phyloP scores from a whole-genome alignment of 2,888 invertebrate genomes.

The Ichneumoninae sp. region DNA sequence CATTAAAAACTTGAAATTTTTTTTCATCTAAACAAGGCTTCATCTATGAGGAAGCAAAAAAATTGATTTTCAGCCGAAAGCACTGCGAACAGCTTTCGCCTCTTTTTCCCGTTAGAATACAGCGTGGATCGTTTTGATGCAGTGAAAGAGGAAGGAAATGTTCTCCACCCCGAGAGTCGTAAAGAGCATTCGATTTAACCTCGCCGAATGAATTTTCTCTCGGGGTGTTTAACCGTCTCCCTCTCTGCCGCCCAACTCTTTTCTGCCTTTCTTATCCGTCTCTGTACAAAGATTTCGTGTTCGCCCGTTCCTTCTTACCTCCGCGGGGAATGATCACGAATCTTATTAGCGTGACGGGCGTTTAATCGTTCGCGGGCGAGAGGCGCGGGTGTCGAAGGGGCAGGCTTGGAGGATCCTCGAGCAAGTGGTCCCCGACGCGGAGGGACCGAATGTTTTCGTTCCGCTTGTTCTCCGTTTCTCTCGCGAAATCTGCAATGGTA shows the following conservation, averaged over 20 bases:
- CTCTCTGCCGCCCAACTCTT: neutral
- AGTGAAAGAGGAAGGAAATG: slow-evolving; percentile 14
- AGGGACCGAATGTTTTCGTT: slow-evolving; percentile 32
- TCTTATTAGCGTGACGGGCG: slow-evolving; percentile 52
- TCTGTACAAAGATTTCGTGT: slow-evolving; percentile 32
- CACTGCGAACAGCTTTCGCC: neutral
- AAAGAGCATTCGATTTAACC: slow-evolving; percentile 44
- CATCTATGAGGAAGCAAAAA: neutral
- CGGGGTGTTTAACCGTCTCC: slow-evolving; percentile 3
- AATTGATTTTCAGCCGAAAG: neutral
- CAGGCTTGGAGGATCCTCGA: slow-evolving; percentile 12
- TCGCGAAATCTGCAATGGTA: neutral
- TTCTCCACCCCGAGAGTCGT: neutral
- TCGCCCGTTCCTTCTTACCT: slow-evolving; percentile 12
- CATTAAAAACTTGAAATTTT: too few relatives aligned
- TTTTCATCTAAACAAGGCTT: too few relatives aligned
- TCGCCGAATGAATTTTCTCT: slow-evolving; percentile 42
- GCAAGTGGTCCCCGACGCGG: neutral
- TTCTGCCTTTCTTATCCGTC: neutral
- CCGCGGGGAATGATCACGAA: slow-evolving; percentile 51
- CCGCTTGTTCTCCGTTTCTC: slow-evolving; percentile 46
- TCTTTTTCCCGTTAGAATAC: neutral
- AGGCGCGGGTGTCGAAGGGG: slow-evolving; percentile 29
- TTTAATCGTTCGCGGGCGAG: slow-evolving; percentile 60
- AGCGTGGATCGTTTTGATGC: neutral